These are phyloP conservation scores for Belonocnema kinseyi DNA, from an alignment of 1,140 invertebrate genomes.

Conservation along the genomic window DNA sequence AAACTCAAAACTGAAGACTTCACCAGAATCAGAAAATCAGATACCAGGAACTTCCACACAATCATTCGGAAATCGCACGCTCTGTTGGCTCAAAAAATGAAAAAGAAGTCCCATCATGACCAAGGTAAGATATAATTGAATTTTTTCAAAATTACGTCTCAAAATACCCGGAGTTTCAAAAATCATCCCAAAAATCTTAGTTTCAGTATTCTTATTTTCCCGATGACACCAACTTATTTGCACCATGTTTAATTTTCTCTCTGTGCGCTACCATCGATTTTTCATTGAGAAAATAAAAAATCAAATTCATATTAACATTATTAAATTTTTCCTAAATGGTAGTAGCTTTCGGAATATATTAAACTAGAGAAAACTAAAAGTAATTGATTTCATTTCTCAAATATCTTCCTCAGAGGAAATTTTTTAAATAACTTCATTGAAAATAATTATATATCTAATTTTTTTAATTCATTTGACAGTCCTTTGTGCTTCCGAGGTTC, in stretches of 20 bases:
- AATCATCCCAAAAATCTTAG: background rate
- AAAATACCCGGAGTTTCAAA: background rate
- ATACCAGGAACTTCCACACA: constrained; percentile 18
- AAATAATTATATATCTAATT: no score
- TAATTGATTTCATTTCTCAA: no score
- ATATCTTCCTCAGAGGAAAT: no score
- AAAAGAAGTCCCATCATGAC: constrained; percentile 59
- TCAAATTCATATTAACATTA: no score
- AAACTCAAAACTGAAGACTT: background rate
- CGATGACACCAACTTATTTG: background rate
- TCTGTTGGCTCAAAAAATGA: constrained; percentile 52
- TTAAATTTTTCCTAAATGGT: no score
- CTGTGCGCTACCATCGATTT: background rate
- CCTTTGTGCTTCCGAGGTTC: background rate
- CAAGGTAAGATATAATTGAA: constrained; percentile 50
- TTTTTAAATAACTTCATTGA: no score
- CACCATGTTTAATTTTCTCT: background rate
- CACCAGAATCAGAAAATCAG: constrained; percentile 25
- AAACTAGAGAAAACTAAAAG: no score
- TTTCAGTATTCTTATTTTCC: background rate
- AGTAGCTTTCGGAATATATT: no score
- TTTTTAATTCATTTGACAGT: background rate
- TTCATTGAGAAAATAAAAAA: background rate
- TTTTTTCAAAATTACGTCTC: constrained; percentile 19
- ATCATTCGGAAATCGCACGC: background rate